Evolutionary conservation across 2,888 invertebrate genomes (phyloP).

Genomic region (Lasioglossum figueresi): DNA sequence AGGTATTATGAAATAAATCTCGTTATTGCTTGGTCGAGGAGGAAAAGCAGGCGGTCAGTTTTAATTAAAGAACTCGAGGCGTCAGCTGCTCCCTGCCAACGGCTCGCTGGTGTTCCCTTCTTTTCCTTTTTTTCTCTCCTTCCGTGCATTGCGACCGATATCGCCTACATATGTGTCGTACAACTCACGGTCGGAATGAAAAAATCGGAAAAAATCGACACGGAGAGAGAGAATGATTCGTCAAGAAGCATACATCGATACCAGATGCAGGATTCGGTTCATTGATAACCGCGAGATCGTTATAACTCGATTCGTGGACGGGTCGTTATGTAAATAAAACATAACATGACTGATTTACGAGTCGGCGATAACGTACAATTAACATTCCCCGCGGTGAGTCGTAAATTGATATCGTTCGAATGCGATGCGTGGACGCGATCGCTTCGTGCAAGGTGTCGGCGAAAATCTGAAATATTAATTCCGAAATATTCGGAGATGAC

Average conservation of each 20-base stretch:
- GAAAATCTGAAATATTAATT: not conserved
- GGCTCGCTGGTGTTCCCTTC: slow-evolving; percentile 69
- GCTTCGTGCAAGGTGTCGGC: not conserved
- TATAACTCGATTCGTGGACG: not conserved
- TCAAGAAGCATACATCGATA: not conserved
- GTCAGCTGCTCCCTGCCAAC: slow-evolving; percentile 81
- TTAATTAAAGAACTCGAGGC: slow-evolving; percentile 83
- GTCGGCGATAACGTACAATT: slow-evolving; percentile 11
- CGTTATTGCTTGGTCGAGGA: slow-evolving; percentile 78
- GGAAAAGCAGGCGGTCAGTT: slow-evolving; percentile 81
- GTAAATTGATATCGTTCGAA: slow-evolving; percentile 9
- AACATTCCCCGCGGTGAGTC: not conserved
- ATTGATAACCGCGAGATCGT: slow-evolving; percentile 22
- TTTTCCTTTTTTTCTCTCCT: slow-evolving; percentile 51
- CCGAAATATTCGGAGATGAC: not conserved
- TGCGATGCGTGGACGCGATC: not conserved
- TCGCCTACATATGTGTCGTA: slow-evolving; percentile 68
- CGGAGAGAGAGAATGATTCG: slow-evolving; percentile 28
- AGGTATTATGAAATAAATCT: slow-evolving; percentile 81
- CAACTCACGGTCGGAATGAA: slow-evolving; percentile 55
- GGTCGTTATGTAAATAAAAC: slow-evolving; percentile 22
- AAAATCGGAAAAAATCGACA: slow-evolving; percentile 22
- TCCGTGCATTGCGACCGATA: slow-evolving; percentile 71
- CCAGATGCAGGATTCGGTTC: slow-evolving; percentile 7
- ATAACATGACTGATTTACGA: not conserved